A percentile compares a stretch with the other conserved stretches of the same genome.
phyloP scores from a whole-genome alignment of 2,113 vertebrate species.

The Stigmatopora argus region DNA sequence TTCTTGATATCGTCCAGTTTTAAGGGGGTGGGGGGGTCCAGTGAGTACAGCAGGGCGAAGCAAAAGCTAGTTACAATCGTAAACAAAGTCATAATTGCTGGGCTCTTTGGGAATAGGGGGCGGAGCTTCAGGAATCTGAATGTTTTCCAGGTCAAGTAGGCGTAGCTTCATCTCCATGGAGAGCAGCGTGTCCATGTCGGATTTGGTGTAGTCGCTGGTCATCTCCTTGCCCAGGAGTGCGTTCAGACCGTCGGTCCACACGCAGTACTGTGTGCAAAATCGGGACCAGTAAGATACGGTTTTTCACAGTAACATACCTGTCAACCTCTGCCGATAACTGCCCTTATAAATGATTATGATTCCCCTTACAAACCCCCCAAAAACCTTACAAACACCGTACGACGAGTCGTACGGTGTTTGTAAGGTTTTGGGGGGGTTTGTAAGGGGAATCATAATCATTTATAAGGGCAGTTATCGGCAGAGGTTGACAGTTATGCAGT shows the following conservation, averaged over 20 bases:
- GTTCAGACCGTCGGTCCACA: constrained; percentile 97
- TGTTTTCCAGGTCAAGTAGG: constrained; percentile 96
- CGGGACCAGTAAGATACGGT: no score
- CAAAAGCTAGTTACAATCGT: constrained; percentile 90
- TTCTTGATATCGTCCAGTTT: constrained; percentile 62
- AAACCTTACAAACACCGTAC: no score
- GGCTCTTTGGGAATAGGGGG: constrained; percentile 98
- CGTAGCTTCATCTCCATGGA: constrained; percentile 99
- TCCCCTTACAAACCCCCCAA: no score
- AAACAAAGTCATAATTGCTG: constrained; percentile 99
- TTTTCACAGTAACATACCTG: no score
- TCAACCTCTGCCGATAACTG: no score
- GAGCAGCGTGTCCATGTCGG: constrained; percentile 94
- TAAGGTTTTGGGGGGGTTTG: no score
- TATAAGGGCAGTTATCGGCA: no score
- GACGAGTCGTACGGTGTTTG: no score
- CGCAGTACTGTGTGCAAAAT: constrained; percentile 79
- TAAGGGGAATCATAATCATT: no score
- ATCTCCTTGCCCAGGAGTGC: constrained; percentile 97
- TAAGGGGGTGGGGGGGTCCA: constrained; percentile 54
- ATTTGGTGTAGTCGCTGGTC: constrained; percentile 91
- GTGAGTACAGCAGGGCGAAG: constrained; percentile 56
- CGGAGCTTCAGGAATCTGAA: constrained; percentile 95
- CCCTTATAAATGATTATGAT: no score
- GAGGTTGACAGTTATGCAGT: no score